These are phyloP conservation scores for Tethea ocularis DNA, from an alignment of 2,888 invertebrate species.

Conservation along the genomic window DNA sequence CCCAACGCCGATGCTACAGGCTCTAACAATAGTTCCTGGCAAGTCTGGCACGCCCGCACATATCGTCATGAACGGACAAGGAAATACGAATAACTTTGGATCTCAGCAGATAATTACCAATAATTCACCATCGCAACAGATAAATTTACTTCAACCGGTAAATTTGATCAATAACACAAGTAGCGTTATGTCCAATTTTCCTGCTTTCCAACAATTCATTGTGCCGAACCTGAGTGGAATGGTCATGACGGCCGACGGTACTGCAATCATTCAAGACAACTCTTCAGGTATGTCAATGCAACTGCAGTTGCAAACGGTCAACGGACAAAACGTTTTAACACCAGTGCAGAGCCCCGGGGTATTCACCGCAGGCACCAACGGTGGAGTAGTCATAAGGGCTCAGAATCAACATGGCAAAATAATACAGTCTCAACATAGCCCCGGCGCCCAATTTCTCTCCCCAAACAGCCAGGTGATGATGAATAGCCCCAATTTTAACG, in stretches of 20 bases:
- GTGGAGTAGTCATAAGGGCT: conserved; percentile 91
- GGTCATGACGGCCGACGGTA: conserved; percentile 92
- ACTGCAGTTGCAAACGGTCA: conserved; percentile 91
- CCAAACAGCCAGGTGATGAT: conserved; percentile 91
- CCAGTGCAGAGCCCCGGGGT: conserved; percentile 87
- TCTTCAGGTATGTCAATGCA: conserved; percentile 88
- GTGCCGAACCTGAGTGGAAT: conserved; percentile 92
- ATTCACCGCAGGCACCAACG: conserved; percentile 86
- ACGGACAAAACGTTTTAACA: conserved; percentile 89
- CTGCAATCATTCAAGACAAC: conserved; percentile 89
- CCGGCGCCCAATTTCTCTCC: conserved; percentile 88
- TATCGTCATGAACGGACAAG: conserved; percentile 90
- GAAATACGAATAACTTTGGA: conserved; percentile 84
- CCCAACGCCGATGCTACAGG: conserved; percentile 88
- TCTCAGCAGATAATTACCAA: conserved; percentile 88
- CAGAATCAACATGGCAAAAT: conserved; percentile 89
- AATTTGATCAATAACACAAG: conserved; percentile 89
- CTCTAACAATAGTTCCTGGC: conserved; percentile 90
- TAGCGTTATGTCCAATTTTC: conserved; percentile 89
- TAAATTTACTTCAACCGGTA: conserved; percentile 91
- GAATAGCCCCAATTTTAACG: conserved; percentile 88
- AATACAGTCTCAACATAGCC: conserved; percentile 86
- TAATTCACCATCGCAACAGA: conserved; percentile 84
- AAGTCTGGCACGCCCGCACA: conserved; percentile 89
- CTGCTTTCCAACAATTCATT: conserved; percentile 92